These are phyloP conservation scores for Sprattus sprattus DNA, from an alignment of 2,113 vertebrate species.

Conservation along the genomic window DNA sequence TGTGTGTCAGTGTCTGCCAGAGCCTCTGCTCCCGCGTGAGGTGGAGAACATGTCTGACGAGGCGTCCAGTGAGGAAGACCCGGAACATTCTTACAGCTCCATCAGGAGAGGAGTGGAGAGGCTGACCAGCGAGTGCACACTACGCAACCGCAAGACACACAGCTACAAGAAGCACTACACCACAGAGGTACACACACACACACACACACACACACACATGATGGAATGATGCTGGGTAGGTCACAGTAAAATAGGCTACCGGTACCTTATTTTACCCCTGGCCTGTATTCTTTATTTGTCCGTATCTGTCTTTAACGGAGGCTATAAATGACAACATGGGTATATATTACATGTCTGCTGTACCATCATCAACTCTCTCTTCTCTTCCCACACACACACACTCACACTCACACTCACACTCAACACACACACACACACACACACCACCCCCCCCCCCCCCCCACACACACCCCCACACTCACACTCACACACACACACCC, in stretches of 20 bases:
- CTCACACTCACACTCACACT: not conserved
- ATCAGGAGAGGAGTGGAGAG: conserved; percentile 76
- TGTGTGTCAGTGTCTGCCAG: conserved; percentile 63
- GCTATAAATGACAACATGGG: no score
- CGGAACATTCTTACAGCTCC: conserved; percentile 78
- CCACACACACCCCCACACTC: conserved; percentile 64
- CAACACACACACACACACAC: not conserved
- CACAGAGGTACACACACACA: conserved; percentile 75
- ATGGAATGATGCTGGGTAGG: no score
- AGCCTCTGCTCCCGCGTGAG: conserved; percentile 62
- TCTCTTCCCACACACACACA: not conserved
- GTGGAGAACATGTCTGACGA: conserved; percentile 84
- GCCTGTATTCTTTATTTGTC: no score
- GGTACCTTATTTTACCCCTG: no score
- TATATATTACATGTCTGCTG: no score
- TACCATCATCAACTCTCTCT: no score
- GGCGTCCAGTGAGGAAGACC: conserved; percentile 94
- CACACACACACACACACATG: conserved; percentile 17
- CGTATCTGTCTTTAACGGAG: no score
- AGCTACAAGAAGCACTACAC: conserved; percentile 91
- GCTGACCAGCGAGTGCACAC: conserved; percentile 75
- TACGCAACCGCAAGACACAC: conserved; percentile 84
- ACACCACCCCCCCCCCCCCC: conserved; percentile 69
- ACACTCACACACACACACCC: conserved; percentile 30
- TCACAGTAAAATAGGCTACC: no score